These are phyloP conservation scores for Cryptoprocta ferox DNA, from an alignment of 2,797 vertebrate genomes.

Conservation along the genomic window DNA sequence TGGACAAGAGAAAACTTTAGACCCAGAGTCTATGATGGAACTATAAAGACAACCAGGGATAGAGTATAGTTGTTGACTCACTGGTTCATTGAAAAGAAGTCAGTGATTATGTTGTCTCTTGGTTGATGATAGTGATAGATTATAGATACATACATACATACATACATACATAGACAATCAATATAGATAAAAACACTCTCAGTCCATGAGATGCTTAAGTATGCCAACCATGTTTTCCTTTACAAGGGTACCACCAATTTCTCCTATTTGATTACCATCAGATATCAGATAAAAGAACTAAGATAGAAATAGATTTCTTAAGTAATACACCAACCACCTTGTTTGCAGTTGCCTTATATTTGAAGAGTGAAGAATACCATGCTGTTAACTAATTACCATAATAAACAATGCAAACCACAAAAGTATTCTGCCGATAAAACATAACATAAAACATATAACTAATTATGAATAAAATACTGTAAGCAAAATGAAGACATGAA, in stretches of 20 bases:
- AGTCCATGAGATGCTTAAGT: conserved; percentile 56
- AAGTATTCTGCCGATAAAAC: neutral
- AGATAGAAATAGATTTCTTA: conserved; percentile 77
- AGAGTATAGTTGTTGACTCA: neutral
- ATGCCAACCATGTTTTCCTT: conserved; percentile 62
- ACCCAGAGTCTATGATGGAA: too few relatives aligned
- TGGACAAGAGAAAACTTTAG: too few relatives aligned
- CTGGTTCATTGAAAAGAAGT: neutral
- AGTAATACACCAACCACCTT: conserved; percentile 57
- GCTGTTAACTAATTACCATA: conserved; percentile 68
- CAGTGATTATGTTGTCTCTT: neutral
- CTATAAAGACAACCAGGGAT: neutral
- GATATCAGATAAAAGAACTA: conserved; percentile 76
- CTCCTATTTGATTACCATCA: conserved; percentile 76
- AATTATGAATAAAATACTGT: conserved; percentile 65
- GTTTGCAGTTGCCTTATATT: conserved; percentile 50
- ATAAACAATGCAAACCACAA: conserved; percentile 55
- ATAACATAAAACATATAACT: neutral
- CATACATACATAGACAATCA: neutral
- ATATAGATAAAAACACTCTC: neutral
- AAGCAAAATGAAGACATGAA: conserved; percentile 42
- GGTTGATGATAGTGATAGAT: neutral
- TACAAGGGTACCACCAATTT: conserved; percentile 71
- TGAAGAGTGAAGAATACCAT: conserved; percentile 67
- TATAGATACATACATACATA: neutral